These are phyloP conservation scores for Gymnarchus niloticus DNA, from an alignment of 2,113 vertebrate species.

Conservation along the genomic window DNA sequence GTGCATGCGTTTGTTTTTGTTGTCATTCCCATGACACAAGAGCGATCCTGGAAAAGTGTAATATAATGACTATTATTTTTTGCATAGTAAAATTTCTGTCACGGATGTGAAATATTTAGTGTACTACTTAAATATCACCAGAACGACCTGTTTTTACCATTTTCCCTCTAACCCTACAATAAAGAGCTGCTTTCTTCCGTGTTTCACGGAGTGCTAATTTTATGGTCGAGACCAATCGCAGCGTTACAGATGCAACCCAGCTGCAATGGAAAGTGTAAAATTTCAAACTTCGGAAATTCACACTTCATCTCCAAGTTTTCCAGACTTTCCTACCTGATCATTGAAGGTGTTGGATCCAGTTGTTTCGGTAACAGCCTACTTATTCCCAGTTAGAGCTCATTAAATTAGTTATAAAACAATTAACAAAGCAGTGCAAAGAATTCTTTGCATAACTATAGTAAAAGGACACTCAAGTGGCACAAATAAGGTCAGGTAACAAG, in stretches of 20 bases:
- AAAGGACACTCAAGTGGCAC: neutral
- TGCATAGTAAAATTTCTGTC: neutral
- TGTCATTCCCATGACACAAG: neutral
- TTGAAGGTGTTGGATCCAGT: conserved; percentile 51
- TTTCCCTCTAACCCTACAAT: neutral
- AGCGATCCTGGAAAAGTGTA: neutral
- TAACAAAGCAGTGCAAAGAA: conserved; percentile 54
- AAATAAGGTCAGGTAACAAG: no score
- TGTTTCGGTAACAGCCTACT: conserved; percentile 19
- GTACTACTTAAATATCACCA: conserved; percentile 12
- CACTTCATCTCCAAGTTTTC: conserved; percentile 57
- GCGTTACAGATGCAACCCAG: conserved; percentile 93
- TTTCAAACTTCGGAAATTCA: conserved; percentile 77
- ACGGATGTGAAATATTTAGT: neutral
- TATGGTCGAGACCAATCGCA: conserved; percentile 71
- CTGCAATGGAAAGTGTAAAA: conserved; percentile 81
- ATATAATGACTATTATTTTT: neutral
- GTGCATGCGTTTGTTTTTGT: neutral
- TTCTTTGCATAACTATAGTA: conserved; percentile 29
- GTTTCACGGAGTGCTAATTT: conserved; percentile 55
- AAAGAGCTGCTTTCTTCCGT: conserved; percentile 37
- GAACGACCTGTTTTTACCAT: neutral
- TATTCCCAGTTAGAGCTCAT: conserved; percentile 53
- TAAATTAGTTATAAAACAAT: conserved; percentile 64
- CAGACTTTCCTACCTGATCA: conserved; percentile 53